Evolutionary conservation across 2,888 invertebrate species (phyloP).

Genomic region (Dexiosoma caninum): DNA sequence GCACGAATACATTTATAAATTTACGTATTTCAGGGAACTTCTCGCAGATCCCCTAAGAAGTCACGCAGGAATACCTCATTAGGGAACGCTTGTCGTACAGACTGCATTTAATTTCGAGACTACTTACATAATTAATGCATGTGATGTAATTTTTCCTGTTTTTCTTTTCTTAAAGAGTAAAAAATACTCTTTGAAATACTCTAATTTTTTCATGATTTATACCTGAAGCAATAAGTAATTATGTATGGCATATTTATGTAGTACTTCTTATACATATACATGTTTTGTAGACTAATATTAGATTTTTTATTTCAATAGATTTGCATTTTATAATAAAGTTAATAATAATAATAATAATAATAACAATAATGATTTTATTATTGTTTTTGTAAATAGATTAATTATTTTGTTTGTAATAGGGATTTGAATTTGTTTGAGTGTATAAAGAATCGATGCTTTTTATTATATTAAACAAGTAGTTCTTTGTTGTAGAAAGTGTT

Average conservation of each 20-base stretch:
- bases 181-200: background rate
- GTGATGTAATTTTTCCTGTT: no score
- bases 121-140: no score
- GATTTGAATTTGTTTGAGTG: slow-evolving; percentile 26
- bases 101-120: no score
- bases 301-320: slow-evolving; percentile 23
- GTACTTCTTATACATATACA: background rate
- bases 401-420: slow-evolving; percentile 12
- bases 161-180: no score
- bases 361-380: background rate
- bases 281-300: slow-evolving; percentile 11
- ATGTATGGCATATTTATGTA: no score
- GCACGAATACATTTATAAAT: no score
- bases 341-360: no score
- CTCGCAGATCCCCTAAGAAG: no score
- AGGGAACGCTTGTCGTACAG: no score
- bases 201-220: slow-evolving; percentile 30
- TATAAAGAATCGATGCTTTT: slow-evolving; percentile 61
- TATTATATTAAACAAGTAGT: slow-evolving; percentile 12
- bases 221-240: slow-evolving; percentile 37
- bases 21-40: no score
- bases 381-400: slow-evolving; percentile 31
- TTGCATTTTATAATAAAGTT: no score
- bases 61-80: no score
- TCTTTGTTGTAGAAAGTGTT: slow-evolving; percentile 56